Conservation (phyloP, 2,113 vertebrate species). For the Oncorhynchus kisutch region DNA sequence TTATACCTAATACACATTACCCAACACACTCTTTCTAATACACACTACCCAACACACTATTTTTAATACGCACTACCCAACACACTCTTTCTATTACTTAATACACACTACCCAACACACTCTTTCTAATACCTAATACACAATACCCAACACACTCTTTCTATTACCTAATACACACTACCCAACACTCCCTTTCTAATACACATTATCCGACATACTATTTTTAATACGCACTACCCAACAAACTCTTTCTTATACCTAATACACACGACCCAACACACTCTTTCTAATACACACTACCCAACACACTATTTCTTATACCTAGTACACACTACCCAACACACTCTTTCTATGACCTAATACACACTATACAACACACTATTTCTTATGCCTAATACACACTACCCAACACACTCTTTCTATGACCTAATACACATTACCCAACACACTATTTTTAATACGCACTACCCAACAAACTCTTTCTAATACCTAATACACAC, state of each 20-base stretch:
- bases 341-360: not conserved
- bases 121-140: no score
- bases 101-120: not conserved
- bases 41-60: no score
- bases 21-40: not conserved
- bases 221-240: not conserved
- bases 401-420: no score
- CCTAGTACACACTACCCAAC: not conserved
- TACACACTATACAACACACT: not conserved
- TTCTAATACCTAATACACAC: no score
- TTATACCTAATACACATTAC: not conserved
- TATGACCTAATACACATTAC: not conserved
- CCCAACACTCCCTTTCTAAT: not conserved
- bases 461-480: not conserved
- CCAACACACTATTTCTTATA: no score
- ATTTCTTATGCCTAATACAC: no score
- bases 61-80: not conserved
- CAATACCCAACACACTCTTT: not conserved
- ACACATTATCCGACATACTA: no score
- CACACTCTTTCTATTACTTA: not conserved
- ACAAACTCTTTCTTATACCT: not conserved
- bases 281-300: not conserved
- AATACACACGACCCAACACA: not conserved
- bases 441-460: not conserved
- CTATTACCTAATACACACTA: not conserved